Evolutionary conservation across 2,113 vertebrate species (phyloP), one percentile per base, ranked within the genome.

Genomic region (Suricata suricatta): DNA sequence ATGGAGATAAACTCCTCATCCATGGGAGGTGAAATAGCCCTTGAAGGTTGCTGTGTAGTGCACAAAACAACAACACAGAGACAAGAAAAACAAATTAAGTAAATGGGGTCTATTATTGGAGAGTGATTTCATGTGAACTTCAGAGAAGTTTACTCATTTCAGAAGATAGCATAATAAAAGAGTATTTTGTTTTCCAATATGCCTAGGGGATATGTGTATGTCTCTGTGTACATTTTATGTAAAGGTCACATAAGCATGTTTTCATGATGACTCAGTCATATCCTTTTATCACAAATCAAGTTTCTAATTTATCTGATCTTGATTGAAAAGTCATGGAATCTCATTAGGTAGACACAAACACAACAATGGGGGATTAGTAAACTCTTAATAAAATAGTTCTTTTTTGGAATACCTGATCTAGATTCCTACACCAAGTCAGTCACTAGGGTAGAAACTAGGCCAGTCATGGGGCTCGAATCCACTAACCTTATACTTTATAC

Each of bases 1-100:
- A 17, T 93, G 52, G 77, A 87, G 72, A 80, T 93, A 95, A 94
- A 91, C 25, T 81, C 80, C 76, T 96, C n/a, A 81, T 72, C 84
- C 29, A 33, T 50, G 27, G 76, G 47, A 96, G 64, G 82, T 31
- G 74, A 87, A 95, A 86, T 79, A 88, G 86, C 44, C 35, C 57
- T 83, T 80, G n/a, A 90, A 31, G 35, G 19, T 41, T 60, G 33
- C 47, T 57, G 38, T 88, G 72, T 35, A n/a, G 64, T 72, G 25
- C 41, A 77, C 10, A 27, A 38, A 21, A 91, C 9, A 84, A 31
- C 31, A 63, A 41, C 27, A 12, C 17, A 60, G 57, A 60, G 23
- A 83, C 47, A 44, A 74, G 63, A 80, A 38, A 23, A 69, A 44
- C 74, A 83, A 12, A 87, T 93, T 71, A 83, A 68, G 4, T 47